Conservation (phyloP, 2,113 vertebrate genomes). For the Geococcyx californianus region DNA sequence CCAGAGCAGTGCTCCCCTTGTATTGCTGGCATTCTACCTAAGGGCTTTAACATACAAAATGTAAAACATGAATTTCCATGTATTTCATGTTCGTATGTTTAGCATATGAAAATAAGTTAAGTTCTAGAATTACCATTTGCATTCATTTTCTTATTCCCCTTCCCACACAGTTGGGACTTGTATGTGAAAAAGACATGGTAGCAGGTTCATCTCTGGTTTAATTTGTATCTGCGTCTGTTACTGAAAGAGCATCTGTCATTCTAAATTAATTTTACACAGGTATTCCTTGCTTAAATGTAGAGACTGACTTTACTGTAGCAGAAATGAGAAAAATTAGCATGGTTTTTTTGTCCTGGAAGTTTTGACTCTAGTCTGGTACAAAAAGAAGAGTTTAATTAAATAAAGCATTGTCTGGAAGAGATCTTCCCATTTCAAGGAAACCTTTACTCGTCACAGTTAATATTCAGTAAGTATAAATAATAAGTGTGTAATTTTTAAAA, state of each 20-base stretch:
- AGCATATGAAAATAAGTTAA: neutral
- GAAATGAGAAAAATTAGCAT: neutral
- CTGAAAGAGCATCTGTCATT: neutral
- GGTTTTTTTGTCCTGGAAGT: neutral
- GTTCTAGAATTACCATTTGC: no score
- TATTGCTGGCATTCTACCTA: fast-evolving
- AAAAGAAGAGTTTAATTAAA: neutral
- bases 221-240: no score
- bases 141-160: neutral
- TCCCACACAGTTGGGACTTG: neutral
- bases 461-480: neutral
- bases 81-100: no score
- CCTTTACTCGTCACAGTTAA: neutral
- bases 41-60: neutral
- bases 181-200: neutral
- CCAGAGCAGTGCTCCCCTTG: no score
- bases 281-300: neutral
- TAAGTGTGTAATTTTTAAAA: neutral
- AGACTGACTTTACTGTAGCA: neutral
- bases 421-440: neutral
- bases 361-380: neutral
- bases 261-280: neutral
- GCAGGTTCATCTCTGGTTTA: neutral
- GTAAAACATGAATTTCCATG: neutral
- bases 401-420: no score